These are phyloP conservation scores for Lasius fuliginosus DNA, from an alignment of 2,888 invertebrate genomes.

Conservation along the genomic window DNA sequence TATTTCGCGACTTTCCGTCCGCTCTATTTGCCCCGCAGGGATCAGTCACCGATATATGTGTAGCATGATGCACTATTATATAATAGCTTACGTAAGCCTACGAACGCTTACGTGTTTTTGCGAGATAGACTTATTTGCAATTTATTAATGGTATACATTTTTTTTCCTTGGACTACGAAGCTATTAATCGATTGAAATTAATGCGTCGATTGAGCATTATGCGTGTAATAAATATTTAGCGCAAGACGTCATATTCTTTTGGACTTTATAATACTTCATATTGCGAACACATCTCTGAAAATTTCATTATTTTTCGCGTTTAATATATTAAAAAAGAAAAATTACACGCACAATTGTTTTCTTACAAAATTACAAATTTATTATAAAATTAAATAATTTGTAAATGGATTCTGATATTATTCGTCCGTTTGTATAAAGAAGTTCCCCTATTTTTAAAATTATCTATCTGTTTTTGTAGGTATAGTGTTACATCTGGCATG, in stretches of 20 bases:
- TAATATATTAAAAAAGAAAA: neutral
- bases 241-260: neutral
- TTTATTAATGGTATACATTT: slow-evolving; percentile 24
- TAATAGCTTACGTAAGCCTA: slow-evolving; percentile 30
- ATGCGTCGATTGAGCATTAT: neutral
- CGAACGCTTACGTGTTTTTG: neutral
- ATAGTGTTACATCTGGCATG: slow-evolving; percentile 19
- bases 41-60: slow-evolving; percentile 24
- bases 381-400: neutral
- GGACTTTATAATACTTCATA: neutral
- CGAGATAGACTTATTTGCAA: slow-evolving; percentile 4
- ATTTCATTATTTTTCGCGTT: neutral
- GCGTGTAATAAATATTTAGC: neutral
- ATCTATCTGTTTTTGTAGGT: slow-evolving; percentile 23
- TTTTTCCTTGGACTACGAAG: neutral
- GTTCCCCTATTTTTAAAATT: neutral
- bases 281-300: neutral
- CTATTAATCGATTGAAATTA: slow-evolving; percentile 1
- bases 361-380: neutral
- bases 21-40: slow-evolving; percentile 22
- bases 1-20: slow-evolving; percentile 14
- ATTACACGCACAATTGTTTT: neutral
- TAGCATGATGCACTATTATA: slow-evolving; percentile 13
- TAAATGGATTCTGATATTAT: neutral
- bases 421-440: neutral